phyloP scores from a whole-genome alignment of 1,140 invertebrate genomes.

The Heterodera carotae region DNA sequence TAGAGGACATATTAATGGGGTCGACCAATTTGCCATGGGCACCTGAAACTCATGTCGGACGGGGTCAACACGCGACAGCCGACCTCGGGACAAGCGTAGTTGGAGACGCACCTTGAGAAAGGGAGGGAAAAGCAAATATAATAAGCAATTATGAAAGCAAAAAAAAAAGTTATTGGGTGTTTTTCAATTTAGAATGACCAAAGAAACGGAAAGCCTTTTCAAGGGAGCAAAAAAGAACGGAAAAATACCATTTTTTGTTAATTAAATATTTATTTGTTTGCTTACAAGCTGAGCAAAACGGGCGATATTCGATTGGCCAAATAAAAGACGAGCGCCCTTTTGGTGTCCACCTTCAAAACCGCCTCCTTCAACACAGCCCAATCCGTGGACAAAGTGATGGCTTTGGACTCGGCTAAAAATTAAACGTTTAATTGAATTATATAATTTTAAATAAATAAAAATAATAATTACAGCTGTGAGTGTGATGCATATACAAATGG shows the following conservation, averaged over 20 bases:
- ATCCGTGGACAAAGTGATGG: constrained; percentile 30
- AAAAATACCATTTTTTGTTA: too few species aligned
- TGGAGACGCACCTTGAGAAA: constrained; percentile 68
- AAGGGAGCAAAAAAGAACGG: too few species aligned
- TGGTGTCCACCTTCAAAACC: constrained; percentile 42
- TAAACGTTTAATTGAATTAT: constrained; percentile 10
- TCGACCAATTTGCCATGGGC: constrained; percentile 10
- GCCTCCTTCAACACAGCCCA: constrained; percentile 53
- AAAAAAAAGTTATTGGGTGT: too few species aligned
- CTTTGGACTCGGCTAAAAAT: not conserved
- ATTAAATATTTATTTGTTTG: too few species aligned
- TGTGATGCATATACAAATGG: constrained; percentile 47
- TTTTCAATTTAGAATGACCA: too few species aligned
- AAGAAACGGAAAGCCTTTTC: too few species aligned
- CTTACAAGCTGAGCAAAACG: constrained; percentile 29
- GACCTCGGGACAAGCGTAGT: constrained; percentile 59
- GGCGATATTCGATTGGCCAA: constrained; percentile 50
- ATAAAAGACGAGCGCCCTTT: constrained; percentile 52
- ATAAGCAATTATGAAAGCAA: too few species aligned
- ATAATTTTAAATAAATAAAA: not conserved
- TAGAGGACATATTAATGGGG: constrained; percentile 6
- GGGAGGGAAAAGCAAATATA: too few species aligned
- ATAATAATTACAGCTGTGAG: not conserved
- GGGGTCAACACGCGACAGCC: constrained; percentile 65
- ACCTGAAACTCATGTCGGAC: constrained; percentile 67